Evolutionary conservation across 2,888 invertebrate genomes (phyloP).

Genomic region (Hemicrepidius hirtus): DNA sequence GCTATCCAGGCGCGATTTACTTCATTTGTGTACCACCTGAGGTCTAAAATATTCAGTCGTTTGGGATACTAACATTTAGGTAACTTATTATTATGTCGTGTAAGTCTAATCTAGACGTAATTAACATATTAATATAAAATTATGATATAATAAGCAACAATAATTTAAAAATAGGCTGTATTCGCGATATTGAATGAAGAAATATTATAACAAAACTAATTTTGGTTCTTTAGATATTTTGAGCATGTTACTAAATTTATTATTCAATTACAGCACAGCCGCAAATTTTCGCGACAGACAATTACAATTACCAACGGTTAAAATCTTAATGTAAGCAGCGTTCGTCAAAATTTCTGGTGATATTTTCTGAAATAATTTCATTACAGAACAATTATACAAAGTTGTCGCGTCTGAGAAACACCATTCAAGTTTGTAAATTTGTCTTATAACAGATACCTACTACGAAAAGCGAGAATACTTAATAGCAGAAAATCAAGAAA

Average conservation of each 20-base stretch:
- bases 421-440: slow-evolving; percentile 17
- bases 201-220: background rate
- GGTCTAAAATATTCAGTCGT: slow-evolving; percentile 23
- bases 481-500: slow-evolving; percentile 2
- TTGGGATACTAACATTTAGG: slow-evolving; percentile 2
- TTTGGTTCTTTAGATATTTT: background rate
- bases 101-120: background rate
- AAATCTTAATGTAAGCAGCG: slow-evolving; percentile 25
- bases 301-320: slow-evolving; percentile 13
- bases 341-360: slow-evolving; percentile 18
- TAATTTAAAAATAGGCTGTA: too few species aligned
- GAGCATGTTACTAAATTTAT: slow-evolving; percentile 10
- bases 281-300: slow-evolving; percentile 6
- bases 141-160: too few species aligned
- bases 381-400: slow-evolving; percentile 1
- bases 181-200: too few species aligned
- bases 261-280: slow-evolving; percentile 8
- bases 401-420: slow-evolving; percentile 21
- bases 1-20: slow-evolving; percentile 29
- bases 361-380: slow-evolving; percentile 24
- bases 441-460: slow-evolving; percentile 8
- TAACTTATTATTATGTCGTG: background rate
- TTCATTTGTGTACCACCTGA: slow-evolving; percentile 26
- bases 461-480: background rate
- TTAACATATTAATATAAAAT: background rate